phyloP scores from a whole-genome alignment of 2,888 invertebrate species.

The Chloroclystis v-ata region DNA sequence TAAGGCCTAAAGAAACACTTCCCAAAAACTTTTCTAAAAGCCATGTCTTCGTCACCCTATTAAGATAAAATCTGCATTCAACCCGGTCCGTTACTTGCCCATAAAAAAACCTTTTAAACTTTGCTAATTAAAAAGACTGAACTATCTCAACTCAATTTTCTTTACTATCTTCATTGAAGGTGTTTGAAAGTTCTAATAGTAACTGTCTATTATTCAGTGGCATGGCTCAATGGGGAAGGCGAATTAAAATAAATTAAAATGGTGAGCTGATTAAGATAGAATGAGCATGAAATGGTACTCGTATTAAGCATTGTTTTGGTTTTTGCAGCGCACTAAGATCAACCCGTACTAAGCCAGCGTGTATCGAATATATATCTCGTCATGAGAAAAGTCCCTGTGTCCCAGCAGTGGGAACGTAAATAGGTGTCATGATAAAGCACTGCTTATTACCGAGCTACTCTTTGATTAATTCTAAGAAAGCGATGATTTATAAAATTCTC shows the following conservation, averaged over 20 bases:
- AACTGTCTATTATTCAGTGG: neutral
- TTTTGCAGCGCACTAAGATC: too few species aligned
- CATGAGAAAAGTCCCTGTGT: too few species aligned
- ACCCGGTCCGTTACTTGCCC: constrained; percentile 6
- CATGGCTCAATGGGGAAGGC: constrained; percentile 6
- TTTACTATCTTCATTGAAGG: constrained; percentile 6
- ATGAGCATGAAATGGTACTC: too few species aligned
- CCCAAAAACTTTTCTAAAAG: too few species aligned
- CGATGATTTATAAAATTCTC: constrained; percentile 17
- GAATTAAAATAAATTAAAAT: constrained; percentile 17
- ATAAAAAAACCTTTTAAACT: constrained; percentile 15
- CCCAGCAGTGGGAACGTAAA: too few species aligned
- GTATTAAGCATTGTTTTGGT: too few species aligned
- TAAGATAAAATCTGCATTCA: neutral
- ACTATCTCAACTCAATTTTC: constrained; percentile 17
- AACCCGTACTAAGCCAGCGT: too few species aligned
- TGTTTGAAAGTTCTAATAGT: neutral
- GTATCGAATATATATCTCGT: too few species aligned
- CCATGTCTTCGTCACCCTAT: neutral
- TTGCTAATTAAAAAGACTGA: constrained; percentile 17
- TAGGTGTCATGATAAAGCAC: too few species aligned
- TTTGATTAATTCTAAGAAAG: too few species aligned
- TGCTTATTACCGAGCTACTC: too few species aligned
- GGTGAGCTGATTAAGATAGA: constrained; percentile 1
- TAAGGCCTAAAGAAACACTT: too few species aligned